phyloP scores from a whole-genome alignment of 2,797 vertebrate genomes.

The Molossus alvarezi region DNA sequence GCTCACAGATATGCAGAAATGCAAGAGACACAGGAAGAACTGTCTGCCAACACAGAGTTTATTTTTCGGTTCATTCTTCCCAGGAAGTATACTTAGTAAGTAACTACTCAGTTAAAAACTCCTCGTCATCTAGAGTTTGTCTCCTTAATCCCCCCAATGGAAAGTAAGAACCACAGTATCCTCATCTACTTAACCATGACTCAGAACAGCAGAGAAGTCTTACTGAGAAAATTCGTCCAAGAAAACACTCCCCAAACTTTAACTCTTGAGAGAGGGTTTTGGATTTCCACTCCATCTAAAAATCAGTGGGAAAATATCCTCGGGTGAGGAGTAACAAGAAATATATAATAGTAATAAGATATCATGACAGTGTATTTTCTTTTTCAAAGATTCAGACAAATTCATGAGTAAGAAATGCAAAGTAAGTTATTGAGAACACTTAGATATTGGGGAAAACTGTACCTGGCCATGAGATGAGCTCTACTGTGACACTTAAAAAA shows the following conservation, averaged over 20 bases:
- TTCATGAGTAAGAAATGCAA: constrained; percentile 44
- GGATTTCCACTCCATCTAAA: neutral
- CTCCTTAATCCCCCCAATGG: neutral
- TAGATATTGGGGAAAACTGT: neutral
- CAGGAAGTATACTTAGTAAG: neutral
- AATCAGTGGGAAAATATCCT: too few relatives aligned
- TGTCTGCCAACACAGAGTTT: neutral
- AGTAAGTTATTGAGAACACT: neutral
- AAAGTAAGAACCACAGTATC: neutral
- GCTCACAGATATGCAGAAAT: neutral
- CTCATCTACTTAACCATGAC: neutral
- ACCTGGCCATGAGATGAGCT: neutral
- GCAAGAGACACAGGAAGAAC: neutral
- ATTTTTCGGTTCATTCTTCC: neutral
- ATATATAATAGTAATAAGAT: neutral
- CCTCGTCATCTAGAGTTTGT: neutral
- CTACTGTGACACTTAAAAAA: neutral
- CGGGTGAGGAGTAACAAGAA: too few relatives aligned
- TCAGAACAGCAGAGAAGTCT: neutral
- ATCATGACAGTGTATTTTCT: neutral
- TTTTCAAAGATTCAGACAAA: constrained; percentile 38
- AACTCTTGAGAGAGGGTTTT: neutral
- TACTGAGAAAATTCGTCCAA: neutral
- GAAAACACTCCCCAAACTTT: neutral
- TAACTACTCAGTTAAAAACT: neutral